A percentile compares a stretch with the other conserved stretches of the same genome.
phyloP scores from a whole-genome alignment of 2,888 invertebrate genomes.

The Hypolimnas misippus region DNA sequence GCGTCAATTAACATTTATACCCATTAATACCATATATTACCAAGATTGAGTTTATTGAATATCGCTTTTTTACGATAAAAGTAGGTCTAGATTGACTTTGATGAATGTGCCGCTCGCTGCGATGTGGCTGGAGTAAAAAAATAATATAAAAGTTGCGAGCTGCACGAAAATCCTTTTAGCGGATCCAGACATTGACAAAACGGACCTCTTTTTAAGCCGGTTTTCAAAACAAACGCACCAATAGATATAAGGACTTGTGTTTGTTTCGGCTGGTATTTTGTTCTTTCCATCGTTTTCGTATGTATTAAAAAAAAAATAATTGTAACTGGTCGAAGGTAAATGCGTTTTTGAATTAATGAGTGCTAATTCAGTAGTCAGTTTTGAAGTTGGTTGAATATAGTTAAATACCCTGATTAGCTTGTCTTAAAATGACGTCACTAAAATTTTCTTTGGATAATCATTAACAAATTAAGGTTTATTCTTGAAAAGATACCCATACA shows the following conservation, averaged over 20 bases:
- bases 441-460: too few species aligned
- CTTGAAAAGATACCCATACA: slow-evolving; percentile 21
- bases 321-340: too few species aligned
- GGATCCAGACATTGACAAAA: slow-evolving; percentile 43
- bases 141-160: slow-evolving; percentile 42
- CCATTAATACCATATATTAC: slow-evolving; percentile 4
- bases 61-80: slow-evolving; percentile 29
- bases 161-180: slow-evolving; percentile 47
- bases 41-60: slow-evolving; percentile 26
- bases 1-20: not conserved
- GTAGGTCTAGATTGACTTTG: slow-evolving; percentile 41
- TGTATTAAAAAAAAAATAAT: not conserved
- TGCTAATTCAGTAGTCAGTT: too few species aligned
- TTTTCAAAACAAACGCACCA: slow-evolving; percentile 35
- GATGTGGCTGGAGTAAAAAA: slow-evolving; percentile 39
- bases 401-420: too few species aligned
- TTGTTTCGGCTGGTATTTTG: not conserved
- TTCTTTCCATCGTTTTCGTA: not conserved
- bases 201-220: slow-evolving; percentile 33
- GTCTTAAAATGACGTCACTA: too few species aligned
- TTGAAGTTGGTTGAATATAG: too few species aligned
- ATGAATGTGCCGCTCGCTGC: slow-evolving; percentile 38
- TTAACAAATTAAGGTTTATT: slow-evolving; percentile 16
- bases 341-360: too few species aligned
- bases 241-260: slow-evolving; percentile 25